Evolutionary conservation across 2,113 vertebrate species (phyloP), one percentile per base, ranked within the genome.

Genomic region (Motacilla tschutschensis): DNA sequence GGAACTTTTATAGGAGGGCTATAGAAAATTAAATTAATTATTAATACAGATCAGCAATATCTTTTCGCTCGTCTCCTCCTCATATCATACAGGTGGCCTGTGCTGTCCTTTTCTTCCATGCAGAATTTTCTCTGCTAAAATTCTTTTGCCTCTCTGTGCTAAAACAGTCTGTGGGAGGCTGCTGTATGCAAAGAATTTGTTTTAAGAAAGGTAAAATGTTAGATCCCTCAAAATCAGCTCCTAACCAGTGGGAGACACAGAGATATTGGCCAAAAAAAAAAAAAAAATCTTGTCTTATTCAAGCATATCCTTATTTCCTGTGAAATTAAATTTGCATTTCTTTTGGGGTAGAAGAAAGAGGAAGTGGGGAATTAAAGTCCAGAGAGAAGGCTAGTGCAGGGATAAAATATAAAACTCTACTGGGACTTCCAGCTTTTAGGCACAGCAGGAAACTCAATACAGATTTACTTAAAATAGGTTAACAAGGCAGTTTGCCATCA

Each of bases 401-500:
- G 87, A 94, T 93, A 90, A 90, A 85, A 93, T 58, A 64, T 21
- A 94, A 89, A 94, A 90, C 72, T 93, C 92, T 71, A 58, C 62
- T 69, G 93, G 93, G 94, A 94, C 87, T 94, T 87, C 87, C 79
- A 93, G 87, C 88, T 91, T 90, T 93, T 90, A 86, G 58, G 87
- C 94, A 93, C 93, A 93, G 90, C 90, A 93, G 89, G 90, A 95
- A 94, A 90, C 89, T 94, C 88, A 90, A 88, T 90, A 92, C 87
- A 93, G 86, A 92, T 91, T 95, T 94, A 91, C 92, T 95, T 94
- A 91, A 95, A 93, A 92, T 90, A 93, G 90, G 93, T 93, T 95
- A 95, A 94, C 89, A 93, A 93, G 92, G 93, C 94, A 90, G 89
- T 90, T 94, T 92, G 87, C 90, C 86, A 94, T 91, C 93, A 85